Base-by-base conservation (phyloP, 2,113 vertebrate genomes). In the Limanda limanda region DNA sequence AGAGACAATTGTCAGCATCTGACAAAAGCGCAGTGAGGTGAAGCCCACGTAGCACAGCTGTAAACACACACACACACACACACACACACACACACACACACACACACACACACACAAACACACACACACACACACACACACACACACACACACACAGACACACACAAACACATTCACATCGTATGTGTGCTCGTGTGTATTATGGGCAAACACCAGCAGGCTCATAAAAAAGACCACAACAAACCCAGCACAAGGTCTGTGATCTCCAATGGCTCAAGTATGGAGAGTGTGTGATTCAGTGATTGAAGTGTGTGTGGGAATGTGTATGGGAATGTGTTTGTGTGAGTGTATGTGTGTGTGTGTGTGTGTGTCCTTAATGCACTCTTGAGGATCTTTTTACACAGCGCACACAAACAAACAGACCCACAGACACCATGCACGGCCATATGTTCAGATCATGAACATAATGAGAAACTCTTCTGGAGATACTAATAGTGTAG, bases 401-500 rank as follows among this genome's bases (percentile, higher is more conserved):
- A 71, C 55, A 70, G 25, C 15, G 6, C 1, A 3, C 68, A 74
- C 56, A 76, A 61, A 74, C 31, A 42, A 61, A 55, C 55, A 63
- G 20, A 80, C 27, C 78, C 75, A 74, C 68, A 71, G 75, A 76
- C 21, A 81, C 31, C 31, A 74, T 47, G 56, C 0, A 3, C 31
- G 63, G 60, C 88, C 88, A 90, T 87, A 88, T 88, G 84, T 85
- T 78, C 79, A 78, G 71, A 86, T 88, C 82, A 88, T 88, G 85
- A 84, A 60, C 56, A 69, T 88, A 88, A 91, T 88, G 81, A 88
- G 79, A 84, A 91, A 90, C 86, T 90, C 83, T 85, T 83, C 75
- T 87, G 76, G 75, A 84, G 71, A 58, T 62, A 70, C 59, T 72
- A 80, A 58, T 56, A 54, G 73, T 61, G 61, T 18, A 5, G 18